Conservation (phyloP, 2,888 invertebrate genomes). For the Alentia gelatinosa region DNA sequence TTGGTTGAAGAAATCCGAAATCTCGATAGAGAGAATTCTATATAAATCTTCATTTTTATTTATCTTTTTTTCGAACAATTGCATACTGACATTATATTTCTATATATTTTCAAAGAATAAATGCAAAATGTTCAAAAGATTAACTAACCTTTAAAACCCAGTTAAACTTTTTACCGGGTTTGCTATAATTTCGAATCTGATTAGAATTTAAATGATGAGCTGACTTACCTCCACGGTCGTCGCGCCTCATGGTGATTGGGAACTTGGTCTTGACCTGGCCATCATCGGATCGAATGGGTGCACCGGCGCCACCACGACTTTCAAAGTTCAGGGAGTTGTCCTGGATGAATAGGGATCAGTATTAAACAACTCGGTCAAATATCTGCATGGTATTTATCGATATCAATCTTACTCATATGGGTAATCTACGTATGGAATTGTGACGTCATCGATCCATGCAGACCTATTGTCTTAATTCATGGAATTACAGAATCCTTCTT, state of each 20-base stretch:
- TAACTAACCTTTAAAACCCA: too few relatives aligned
- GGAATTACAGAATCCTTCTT: too few relatives aligned
- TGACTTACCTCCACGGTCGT: constrained; percentile 67
- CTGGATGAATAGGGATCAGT: too few relatives aligned
- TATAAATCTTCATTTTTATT: not conserved
- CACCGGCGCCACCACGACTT: constrained; percentile 68
- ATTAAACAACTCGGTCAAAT: too few relatives aligned
- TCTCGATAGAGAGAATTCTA: not conserved
- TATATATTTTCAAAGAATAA: not conserved
- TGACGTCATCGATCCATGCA: too few relatives aligned
- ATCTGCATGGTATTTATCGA: too few relatives aligned
- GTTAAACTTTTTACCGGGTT: too few relatives aligned
- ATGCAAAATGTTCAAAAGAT: not conserved
- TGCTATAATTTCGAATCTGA: not conserved
- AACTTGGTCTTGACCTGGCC: constrained; percentile 66
- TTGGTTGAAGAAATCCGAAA: too few relatives aligned
- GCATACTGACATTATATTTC: not conserved
- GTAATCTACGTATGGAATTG: too few relatives aligned
- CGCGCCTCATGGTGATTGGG: constrained; percentile 66
- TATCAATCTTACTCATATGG: too few relatives aligned
- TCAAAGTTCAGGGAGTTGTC: constrained; percentile 54
- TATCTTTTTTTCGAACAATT: not conserved
- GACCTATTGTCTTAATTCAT: too few relatives aligned
- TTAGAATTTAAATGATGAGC: not conserved
- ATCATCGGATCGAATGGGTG: constrained; percentile 65